Percentiles rank a stretch among this genome's conserved stretches.
Evolutionary conservation across 2,888 invertebrate genomes (phyloP).

Genomic region (Ophonus ardosiacus): DNA sequence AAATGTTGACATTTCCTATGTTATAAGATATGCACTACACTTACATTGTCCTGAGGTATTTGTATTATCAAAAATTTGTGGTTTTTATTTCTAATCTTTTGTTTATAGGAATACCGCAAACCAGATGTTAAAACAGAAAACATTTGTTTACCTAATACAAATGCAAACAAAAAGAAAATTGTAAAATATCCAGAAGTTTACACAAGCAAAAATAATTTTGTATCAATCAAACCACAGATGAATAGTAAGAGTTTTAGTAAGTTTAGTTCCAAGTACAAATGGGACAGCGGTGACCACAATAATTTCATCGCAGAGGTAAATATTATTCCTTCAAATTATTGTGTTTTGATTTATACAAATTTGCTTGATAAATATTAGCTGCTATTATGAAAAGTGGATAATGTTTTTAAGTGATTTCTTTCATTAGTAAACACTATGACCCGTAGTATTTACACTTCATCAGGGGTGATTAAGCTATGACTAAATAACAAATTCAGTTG

Average conservation of each 20-base stretch:
- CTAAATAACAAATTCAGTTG: too few relatives aligned
- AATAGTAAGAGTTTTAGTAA: constrained; percentile 32
- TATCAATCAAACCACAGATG: constrained; percentile 3
- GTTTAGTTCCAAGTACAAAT: constrained; percentile 35
- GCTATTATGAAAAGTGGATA: too few relatives aligned
- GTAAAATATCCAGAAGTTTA: constrained; percentile 47
- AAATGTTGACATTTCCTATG: constrained; percentile 80
- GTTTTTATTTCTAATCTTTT: not conserved
- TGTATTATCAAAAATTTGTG: not conserved
- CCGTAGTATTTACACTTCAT: too few relatives aligned
- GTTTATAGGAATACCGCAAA: constrained; percentile 66
- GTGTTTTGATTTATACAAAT: too few relatives aligned
- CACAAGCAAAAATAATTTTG: constrained; percentile 23
- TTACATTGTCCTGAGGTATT: constrained; percentile 75
- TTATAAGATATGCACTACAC: constrained; percentile 80
- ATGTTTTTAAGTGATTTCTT: too few relatives aligned
- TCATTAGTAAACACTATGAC: too few relatives aligned
- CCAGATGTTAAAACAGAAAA: constrained; percentile 73
- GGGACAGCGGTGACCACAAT: constrained; percentile 14
- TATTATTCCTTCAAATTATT: not conserved
- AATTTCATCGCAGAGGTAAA: constrained; percentile 21
- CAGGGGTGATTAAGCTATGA: too few relatives aligned
- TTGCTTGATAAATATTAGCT: too few relatives aligned
- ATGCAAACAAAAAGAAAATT: constrained; percentile 66
- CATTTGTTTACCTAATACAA: constrained; percentile 69